Evolutionary conservation across 2,797 vertebrate genomes (phyloP), one percentile per base, ranked within the genome.

Genomic region (Phrynocephalus vlangalii): DNA sequence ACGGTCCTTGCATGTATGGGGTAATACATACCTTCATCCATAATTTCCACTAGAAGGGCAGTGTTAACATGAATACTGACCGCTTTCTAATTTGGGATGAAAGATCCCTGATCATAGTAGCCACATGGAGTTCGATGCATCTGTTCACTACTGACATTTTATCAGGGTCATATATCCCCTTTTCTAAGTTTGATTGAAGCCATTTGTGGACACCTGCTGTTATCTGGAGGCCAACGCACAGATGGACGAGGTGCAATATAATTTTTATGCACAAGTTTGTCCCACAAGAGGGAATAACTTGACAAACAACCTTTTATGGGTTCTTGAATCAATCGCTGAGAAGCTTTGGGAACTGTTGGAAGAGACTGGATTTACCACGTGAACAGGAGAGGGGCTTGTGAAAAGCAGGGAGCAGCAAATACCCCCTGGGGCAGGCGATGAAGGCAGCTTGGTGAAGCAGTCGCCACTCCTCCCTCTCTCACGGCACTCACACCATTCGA

Each of bases 311-410:
- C 83, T 24, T 88, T 87, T 89, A 77, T 79, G 83, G 84, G 75
- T 88, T 77, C 48, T 13, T 89, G 93, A 90, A 93, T 86, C 93
- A 95, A 93, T 93, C 91, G 92, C 79, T 84, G 87, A 91, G 91
- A 92, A 92, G 90, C 85, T 81, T 0, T 75, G 83, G 91, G 86
- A 94, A 66, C 92, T 94, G 93, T 90, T 82, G 79, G 88, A 86
- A 56, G 87, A 94, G 92, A 94, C 94, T 95, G 92, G 63, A 88
- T 77, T 95, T 94, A 95, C 92, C 94, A 79, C 71, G 91, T 94
- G 89, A 94, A 89, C 86, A 92, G 91, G 87, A 83, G 91, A 82
- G 91, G 85, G 82, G 76, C 90, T 73, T 95, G 91, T 0, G 1
- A 94, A 68, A 82, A 90, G 77, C 88, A 94, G 91, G 94, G 94